phyloP scores from a whole-genome alignment of 1,140 invertebrate genomes.

The Drosophila funebris region DNA sequence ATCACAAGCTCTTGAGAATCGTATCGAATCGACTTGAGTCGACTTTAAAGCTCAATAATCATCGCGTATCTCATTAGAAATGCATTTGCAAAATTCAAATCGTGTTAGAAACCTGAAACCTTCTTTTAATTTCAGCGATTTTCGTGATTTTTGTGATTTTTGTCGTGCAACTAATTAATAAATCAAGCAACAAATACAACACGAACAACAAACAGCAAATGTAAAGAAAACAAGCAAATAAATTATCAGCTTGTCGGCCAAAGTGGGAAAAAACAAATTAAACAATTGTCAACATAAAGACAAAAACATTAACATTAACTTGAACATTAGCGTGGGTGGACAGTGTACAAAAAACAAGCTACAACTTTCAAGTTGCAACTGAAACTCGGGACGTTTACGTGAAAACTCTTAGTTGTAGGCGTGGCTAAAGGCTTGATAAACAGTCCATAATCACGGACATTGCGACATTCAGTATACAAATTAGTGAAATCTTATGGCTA shows the following conservation, averaged over 20 bases:
- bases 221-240: conserved; percentile 28
- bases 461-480: conserved; percentile 50
- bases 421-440: conserved; percentile 50
- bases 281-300: conserved; percentile 17
- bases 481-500: conserved; percentile 45
- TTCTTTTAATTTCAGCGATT: conserved; percentile 12
- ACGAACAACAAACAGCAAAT: conserved; percentile 13
- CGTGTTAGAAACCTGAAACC: conserved; percentile 42
- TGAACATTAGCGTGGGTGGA: conserved; percentile 12
- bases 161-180: conserved; percentile 54
- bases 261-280: conserved; percentile 31
- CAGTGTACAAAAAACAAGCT: conserved; percentile 15
- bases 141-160: conserved; percentile 27
- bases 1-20: conserved; percentile 38
- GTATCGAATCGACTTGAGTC: background rate
- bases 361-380: conserved; percentile 1
- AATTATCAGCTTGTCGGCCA: conserved; percentile 47
- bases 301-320: conserved; percentile 1
- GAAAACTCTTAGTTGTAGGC: conserved; percentile 19
- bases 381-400: conserved; percentile 5
- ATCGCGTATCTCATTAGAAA: conserved; percentile 61
- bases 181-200: conserved; percentile 51
- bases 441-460: conserved; percentile 31
- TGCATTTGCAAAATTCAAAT: conserved; percentile 62
- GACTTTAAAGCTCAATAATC: conserved; percentile 11